Evolutionary conservation across 2,797 vertebrate species (phyloP).

Genomic region (Octomys mimax): DNA sequence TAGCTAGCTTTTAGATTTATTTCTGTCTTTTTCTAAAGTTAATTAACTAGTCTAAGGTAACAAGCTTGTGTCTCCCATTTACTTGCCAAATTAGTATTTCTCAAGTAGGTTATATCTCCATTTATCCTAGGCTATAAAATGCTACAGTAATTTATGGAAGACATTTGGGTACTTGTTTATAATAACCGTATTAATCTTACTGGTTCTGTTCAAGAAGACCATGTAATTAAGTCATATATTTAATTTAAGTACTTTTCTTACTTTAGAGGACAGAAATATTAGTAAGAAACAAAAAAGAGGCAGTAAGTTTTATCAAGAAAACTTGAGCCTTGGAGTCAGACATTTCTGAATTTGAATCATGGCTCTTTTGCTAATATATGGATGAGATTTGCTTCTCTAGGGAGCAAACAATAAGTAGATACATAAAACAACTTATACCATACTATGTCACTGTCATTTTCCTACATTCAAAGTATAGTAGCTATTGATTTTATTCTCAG

Average conservation of each 20-base stretch:
- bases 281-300: conserved; percentile 10
- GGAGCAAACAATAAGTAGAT: neutral
- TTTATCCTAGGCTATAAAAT: conserved; percentile 4
- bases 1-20: conserved; percentile 41
- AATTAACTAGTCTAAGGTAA: conserved; percentile 36
- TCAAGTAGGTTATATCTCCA: neutral
- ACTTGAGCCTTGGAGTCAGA: conserved; percentile 40
- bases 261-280: neutral
- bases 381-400: conserved; percentile 27
- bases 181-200: conserved; percentile 9
- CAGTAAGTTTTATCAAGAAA: conserved; percentile 10
- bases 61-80: conserved; percentile 31
- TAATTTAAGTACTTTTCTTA: conserved; percentile 37
- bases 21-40: conserved; percentile 47
- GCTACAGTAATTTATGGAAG: conserved; percentile 60
- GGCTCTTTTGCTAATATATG: neutral
- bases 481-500: conserved; percentile 57
- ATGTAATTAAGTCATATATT: conserved; percentile 24
- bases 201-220: neutral
- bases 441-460: neutral
- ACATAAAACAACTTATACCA: neutral
- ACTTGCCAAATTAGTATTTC: conserved; percentile 33
- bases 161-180: conserved; percentile 12
- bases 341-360: conserved; percentile 53
- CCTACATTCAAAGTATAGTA: conserved; percentile 20